Conservation (phyloP, 1,140 invertebrate species). For the Leptinotarsa texana region DNA sequence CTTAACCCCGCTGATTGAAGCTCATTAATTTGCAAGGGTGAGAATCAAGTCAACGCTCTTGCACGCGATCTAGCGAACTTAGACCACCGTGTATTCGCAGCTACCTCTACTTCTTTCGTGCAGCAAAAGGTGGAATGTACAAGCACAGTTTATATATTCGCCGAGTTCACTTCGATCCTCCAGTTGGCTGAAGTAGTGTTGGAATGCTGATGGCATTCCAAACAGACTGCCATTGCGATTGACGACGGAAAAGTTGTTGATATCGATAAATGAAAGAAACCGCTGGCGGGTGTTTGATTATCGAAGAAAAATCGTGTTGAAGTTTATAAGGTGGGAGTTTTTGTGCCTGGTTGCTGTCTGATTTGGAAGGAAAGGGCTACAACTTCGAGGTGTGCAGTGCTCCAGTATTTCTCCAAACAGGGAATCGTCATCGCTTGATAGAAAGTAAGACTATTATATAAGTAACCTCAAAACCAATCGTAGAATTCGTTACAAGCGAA, state of each 20-base stretch:
- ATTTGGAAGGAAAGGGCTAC: too few relatives aligned
- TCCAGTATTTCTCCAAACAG: not conserved
- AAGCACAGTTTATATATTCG: conserved; percentile 3
- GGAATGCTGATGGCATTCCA: conserved; percentile 14
- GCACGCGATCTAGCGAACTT: not conserved
- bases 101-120: conserved; percentile 16
- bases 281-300: not conserved
- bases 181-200: conserved; percentile 19
- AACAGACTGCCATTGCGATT: conserved; percentile 14
- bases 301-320: not conserved
- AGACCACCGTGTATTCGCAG: conserved; percentile 5
- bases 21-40: too few relatives aligned
- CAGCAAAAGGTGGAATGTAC: conserved; percentile 9
- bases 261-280: not conserved
- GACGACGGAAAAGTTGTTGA: conserved; percentile 6
- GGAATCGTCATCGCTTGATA: not conserved
- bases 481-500: too few relatives aligned
- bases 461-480: not conserved
- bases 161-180: conserved; percentile 7
- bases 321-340: not conserved
- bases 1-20: too few relatives aligned
- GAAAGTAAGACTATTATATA: not conserved
- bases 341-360: not conserved
- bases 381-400: too few relatives aligned
- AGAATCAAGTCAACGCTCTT: not conserved